phyloP scores from a whole-genome alignment of 2,888 invertebrate species.

The Smittia aterrima region DNA sequence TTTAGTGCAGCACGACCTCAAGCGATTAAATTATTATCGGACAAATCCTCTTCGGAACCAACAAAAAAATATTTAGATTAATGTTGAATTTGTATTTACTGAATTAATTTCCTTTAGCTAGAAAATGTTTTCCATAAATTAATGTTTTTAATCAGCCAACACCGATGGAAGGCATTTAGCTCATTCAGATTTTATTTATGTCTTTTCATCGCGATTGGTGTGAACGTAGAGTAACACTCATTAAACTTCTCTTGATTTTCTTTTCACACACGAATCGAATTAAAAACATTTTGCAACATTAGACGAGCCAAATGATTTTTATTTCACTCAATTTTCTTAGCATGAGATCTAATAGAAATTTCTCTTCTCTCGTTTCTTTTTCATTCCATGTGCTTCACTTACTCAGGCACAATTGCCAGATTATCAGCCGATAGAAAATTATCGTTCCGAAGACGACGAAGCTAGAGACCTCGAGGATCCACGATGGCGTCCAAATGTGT shows the following conservation, averaged over 20 bases:
- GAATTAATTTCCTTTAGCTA: too few relatives aligned
- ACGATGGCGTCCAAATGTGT: slow-evolving; percentile 91
- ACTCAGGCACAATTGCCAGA: slow-evolving; percentile 56
- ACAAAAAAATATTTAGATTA: too few relatives aligned
- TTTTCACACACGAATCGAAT: slow-evolving; percentile 1
- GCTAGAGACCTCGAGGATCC: slow-evolving; percentile 71
- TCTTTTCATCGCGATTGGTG: neutral
- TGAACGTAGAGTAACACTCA: neutral
- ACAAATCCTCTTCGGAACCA: too few relatives aligned
- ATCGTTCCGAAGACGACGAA: slow-evolving; percentile 55
- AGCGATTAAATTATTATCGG: too few relatives aligned
- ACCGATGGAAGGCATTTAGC: too few relatives aligned
- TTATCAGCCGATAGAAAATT: slow-evolving; percentile 56
- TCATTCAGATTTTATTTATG: too few relatives aligned
- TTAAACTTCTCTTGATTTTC: neutral
- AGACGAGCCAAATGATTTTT: neutral
- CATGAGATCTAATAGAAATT: neutral
- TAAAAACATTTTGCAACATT: neutral
- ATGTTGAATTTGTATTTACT: too few relatives aligned
- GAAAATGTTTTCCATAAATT: too few relatives aligned
- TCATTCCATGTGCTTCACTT: neutral
- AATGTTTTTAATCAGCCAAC: too few relatives aligned
- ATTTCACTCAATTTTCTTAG: slow-evolving; percentile 8
- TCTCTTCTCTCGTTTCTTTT: neutral
- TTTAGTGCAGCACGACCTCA: neutral